A percentile compares a stretch with the other conserved stretches of the same genome.
These are phyloP conservation scores for Volucella inflata DNA, from an alignment of 2,888 invertebrate species.

Conservation along the genomic window DNA sequence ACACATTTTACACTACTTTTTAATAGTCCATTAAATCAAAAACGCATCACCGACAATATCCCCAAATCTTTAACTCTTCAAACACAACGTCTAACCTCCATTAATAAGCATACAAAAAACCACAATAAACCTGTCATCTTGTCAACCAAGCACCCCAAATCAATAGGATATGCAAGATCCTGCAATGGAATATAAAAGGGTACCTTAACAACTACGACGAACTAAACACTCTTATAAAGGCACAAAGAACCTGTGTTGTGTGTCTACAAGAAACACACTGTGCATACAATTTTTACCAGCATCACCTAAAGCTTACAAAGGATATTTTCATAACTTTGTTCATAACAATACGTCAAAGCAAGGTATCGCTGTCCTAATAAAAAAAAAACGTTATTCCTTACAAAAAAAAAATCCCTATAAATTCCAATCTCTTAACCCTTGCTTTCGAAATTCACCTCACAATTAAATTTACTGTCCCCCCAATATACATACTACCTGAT, in stretches of 20 bases:
- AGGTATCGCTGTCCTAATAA: slow-evolving; percentile 26
- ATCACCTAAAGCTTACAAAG: slow-evolving; percentile 35
- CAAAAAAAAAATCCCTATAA: background rate
- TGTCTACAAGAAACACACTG: slow-evolving; percentile 57
- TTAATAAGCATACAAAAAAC: too few species aligned
- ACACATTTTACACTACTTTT: too few species aligned
- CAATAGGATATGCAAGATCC: too few species aligned
- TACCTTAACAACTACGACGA: slow-evolving; percentile 44
- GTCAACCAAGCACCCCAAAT: too few species aligned
- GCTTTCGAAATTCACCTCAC: slow-evolving; percentile 20
- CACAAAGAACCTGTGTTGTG: slow-evolving; percentile 5
- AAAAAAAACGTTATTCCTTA: slow-evolving; percentile 39
- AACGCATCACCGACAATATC: too few species aligned
- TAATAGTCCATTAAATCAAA: too few species aligned
- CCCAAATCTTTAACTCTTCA: too few species aligned
- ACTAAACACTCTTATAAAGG: slow-evolving; percentile 33
- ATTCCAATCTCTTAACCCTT: slow-evolving; percentile 8
- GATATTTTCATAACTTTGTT: slow-evolving; percentile 28
- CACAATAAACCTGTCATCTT: too few species aligned
- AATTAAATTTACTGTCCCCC: too few species aligned
- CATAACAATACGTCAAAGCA: slow-evolving; percentile 45
- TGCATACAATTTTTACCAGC: background rate
- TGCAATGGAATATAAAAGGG: slow-evolving; percentile 56
- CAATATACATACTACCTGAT: too few species aligned
- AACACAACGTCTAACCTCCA: too few species aligned